A percentile compares a stretch with the other conserved stretches of the same genome.
Evolutionary conservation across 1,140 invertebrate species (phyloP).

Genomic region (Eueides isabella): DNA sequence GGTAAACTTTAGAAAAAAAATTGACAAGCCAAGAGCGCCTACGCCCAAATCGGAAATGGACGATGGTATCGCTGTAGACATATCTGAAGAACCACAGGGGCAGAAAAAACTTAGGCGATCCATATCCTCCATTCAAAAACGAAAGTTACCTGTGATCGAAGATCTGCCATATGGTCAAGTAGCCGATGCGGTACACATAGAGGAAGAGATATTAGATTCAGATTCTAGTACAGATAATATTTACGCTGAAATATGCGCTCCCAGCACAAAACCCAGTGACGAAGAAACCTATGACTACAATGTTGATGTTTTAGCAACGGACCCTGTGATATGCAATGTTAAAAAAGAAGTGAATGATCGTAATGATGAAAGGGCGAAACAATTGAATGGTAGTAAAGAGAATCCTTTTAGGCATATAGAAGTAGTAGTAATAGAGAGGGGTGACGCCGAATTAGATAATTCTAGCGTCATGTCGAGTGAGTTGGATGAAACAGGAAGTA

Average conservation of each 20-base stretch:
- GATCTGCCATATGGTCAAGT: slow-evolving; percentile 81
- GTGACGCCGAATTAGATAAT: slow-evolving; percentile 72
- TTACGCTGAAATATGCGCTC: slow-evolving; percentile 84
- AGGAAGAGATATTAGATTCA: slow-evolving; percentile 73
- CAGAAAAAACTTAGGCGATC: slow-evolving; percentile 76
- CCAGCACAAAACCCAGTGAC: slow-evolving; percentile 64
- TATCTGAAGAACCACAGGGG: slow-evolving; percentile 66
- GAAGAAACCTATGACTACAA: slow-evolving; percentile 72
- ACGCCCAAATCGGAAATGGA: slow-evolving; percentile 74
- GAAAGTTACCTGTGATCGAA: slow-evolving; percentile 81
- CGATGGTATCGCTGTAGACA: slow-evolving; percentile 64
- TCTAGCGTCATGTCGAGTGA: slow-evolving; percentile 72
- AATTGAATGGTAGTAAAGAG: slow-evolving; percentile 71
- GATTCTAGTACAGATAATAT: slow-evolving; percentile 83
- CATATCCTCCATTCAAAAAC: slow-evolving; percentile 80
- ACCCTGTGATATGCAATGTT: slow-evolving; percentile 76
- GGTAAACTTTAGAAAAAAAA: slow-evolving; percentile 75
- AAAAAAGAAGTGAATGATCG: slow-evolving; percentile 75
- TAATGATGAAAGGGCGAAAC: slow-evolving; percentile 72
- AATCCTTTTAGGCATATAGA: slow-evolving; percentile 80
- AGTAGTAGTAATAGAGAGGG: slow-evolving; percentile 81
- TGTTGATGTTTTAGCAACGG: slow-evolving; percentile 70
- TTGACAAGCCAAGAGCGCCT: slow-evolving; percentile 73
- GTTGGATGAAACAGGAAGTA: slow-evolving; percentile 67
- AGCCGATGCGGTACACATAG: slow-evolving; percentile 73